These are phyloP conservation scores for Cosmia trapezina DNA, from an alignment of 2,888 invertebrate species.

Conservation along the genomic window DNA sequence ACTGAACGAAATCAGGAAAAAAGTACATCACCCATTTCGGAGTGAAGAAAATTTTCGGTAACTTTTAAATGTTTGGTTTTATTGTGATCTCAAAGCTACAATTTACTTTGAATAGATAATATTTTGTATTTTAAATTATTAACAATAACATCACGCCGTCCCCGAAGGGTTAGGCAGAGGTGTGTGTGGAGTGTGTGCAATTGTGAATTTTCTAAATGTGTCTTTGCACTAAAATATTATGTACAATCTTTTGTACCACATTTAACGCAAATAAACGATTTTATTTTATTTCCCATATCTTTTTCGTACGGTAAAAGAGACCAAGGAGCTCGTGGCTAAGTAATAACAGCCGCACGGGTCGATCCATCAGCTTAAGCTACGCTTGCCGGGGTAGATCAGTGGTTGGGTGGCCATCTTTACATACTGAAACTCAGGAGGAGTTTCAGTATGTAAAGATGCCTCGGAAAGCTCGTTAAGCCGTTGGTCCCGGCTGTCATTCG, in stretches of 20 bases:
- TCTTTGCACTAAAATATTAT: neutral
- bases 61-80: neutral
- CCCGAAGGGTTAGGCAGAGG: neutral
- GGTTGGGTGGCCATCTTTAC: too few species aligned
- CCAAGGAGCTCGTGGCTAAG: too few species aligned
- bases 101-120: neutral
- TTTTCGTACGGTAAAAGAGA: neutral
- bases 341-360: too few species aligned
- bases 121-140: neutral
- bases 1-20: neutral
- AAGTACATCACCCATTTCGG: neutral
- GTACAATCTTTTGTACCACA: neutral
- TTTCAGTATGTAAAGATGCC: too few species aligned
- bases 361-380: too few species aligned
- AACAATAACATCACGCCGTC: neutral
- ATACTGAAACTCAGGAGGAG: too few species aligned
- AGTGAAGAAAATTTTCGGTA: neutral
- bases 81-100: neutral
- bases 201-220: neutral
- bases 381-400: too few species aligned
- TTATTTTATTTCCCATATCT: neutral
- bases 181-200: neutral
- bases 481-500: too few species aligned
- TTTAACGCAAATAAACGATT: slow-evolving; percentile 2
- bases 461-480: too few species aligned